Conservation (phyloP, 2,888 invertebrate species). For the Epinotia nisella region DNA sequence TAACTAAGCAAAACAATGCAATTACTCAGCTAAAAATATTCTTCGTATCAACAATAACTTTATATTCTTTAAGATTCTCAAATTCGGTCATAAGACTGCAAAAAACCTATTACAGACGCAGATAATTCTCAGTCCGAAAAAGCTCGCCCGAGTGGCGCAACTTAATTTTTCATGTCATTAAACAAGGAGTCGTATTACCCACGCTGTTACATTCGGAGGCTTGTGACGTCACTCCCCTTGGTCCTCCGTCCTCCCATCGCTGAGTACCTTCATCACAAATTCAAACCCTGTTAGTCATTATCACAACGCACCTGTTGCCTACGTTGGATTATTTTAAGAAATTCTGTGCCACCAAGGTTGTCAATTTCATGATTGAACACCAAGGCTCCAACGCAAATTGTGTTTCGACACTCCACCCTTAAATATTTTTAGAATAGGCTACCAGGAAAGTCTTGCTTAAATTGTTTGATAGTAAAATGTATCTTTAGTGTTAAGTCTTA, state of each 20-base stretch:
- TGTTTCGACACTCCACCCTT: neutral
- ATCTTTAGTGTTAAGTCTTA: no score
- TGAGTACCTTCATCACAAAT: constrained; percentile 76
- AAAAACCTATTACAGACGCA: constrained; percentile 4
- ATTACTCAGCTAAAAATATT: no score
- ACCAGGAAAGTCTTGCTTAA: neutral
- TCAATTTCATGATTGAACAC: constrained; percentile 41
- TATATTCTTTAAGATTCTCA: neutral
- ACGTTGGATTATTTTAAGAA: constrained; percentile 53
- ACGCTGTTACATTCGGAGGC: constrained; percentile 42
- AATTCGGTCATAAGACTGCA: neutral
- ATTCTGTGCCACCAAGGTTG: constrained; percentile 45
- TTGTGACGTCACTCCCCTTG: constrained; percentile 60
- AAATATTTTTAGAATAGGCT: neutral
- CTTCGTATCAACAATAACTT: no score
- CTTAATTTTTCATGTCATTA: constrained; percentile 46
- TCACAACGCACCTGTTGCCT: constrained; percentile 79
- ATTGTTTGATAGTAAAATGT: no score
- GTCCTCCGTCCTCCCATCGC: constrained; percentile 53
- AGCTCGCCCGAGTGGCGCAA: constrained; percentile 25
- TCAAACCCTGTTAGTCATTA: constrained; percentile 81
- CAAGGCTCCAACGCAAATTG: constrained; percentile 19
- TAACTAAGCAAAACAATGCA: no score
- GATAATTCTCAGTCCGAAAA: constrained; percentile 32
- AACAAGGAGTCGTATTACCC: constrained; percentile 46